Conservation (phyloP, 2,888 invertebrate species). For the Marasmarcha lunaedactyla region DNA sequence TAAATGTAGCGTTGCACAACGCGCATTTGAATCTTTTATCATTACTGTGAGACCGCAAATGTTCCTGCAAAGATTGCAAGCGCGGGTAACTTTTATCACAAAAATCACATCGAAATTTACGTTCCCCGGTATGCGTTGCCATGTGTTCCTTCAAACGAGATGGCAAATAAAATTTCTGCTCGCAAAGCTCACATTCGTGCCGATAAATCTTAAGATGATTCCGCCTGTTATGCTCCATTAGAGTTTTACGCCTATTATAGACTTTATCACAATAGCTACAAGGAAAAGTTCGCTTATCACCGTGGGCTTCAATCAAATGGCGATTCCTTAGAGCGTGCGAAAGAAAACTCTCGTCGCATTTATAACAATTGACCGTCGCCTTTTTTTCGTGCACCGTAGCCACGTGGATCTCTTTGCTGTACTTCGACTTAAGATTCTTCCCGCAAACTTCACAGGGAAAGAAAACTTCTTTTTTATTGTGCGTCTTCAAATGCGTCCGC, state of each 20-base stretch:
- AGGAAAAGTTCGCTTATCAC: slow-evolving; percentile 44
- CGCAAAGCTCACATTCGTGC: slow-evolving; percentile 53
- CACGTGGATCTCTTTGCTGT: slow-evolving; percentile 43
- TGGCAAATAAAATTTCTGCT: slow-evolving; percentile 53
- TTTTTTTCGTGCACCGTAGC: slow-evolving; percentile 53
- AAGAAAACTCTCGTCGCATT: slow-evolving; percentile 47
- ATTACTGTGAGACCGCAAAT: slow-evolving; percentile 63
- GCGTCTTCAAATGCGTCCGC: slow-evolving; percentile 47
- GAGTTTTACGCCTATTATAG: slow-evolving; percentile 45
- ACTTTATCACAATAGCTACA: slow-evolving; percentile 51
- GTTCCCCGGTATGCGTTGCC: slow-evolving; percentile 63
- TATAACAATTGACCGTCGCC: slow-evolving; percentile 47
- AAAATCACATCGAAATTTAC: slow-evolving; percentile 63
- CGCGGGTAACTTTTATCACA: slow-evolving; percentile 72
- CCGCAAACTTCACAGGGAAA: slow-evolving; percentile 62
- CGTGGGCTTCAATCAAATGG: slow-evolving; percentile 50
- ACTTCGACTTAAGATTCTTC: slow-evolving; percentile 48
- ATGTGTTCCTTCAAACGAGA: slow-evolving; percentile 56
- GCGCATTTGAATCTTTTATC: slow-evolving; percentile 67
- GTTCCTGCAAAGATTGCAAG: slow-evolving; percentile 67
- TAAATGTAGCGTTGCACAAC: slow-evolving; percentile 62
- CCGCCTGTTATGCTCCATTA: slow-evolving; percentile 46
- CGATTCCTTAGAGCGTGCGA: slow-evolving; percentile 43
- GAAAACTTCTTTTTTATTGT: slow-evolving; percentile 52
- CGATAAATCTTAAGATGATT: slow-evolving; percentile 46